phyloP scores from a whole-genome alignment of 2,113 vertebrate species.

The Catharus bicknelli region DNA sequence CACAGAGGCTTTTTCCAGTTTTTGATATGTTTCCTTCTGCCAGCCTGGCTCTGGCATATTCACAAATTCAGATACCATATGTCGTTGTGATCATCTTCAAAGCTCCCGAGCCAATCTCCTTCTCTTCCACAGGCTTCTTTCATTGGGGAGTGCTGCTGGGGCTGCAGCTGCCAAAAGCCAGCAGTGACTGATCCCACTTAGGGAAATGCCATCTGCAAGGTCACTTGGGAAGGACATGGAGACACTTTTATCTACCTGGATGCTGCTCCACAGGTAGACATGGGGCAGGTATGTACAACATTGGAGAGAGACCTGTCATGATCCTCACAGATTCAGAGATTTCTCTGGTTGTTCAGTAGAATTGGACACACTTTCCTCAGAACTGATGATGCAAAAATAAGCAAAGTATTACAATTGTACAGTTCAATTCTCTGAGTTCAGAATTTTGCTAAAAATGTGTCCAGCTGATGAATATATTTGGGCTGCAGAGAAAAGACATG shows the following conservation, averaged over 20 bases:
- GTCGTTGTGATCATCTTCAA: slow-evolving; percentile 52
- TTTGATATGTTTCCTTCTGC: slow-evolving; percentile 40
- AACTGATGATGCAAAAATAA: not conserved
- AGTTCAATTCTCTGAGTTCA: not conserved
- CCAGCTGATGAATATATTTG: not conserved
- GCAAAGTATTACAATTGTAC: not conserved
- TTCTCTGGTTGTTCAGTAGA: not conserved
- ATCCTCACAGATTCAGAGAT: not conserved
- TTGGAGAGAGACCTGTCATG: not conserved
- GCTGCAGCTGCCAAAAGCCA: slow-evolving; percentile 39
- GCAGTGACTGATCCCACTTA: slow-evolving; percentile 26
- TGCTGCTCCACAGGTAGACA: not conserved
- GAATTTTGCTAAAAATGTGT: not conserved
- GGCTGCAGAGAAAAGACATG: not conserved
- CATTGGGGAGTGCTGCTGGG: slow-evolving; percentile 32
- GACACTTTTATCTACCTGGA: not conserved
- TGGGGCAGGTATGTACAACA: not conserved
- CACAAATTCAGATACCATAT: slow-evolving; percentile 50
- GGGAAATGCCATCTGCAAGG: slow-evolving; percentile 38
- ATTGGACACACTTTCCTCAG: not conserved
- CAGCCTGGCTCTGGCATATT: slow-evolving; percentile 36
- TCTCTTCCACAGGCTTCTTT: slow-evolving; percentile 15
- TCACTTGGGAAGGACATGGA: slow-evolving; percentile 21
- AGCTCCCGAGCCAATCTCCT: not conserved
- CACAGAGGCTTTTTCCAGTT: not conserved